A percentile compares a stretch with the other conserved stretches of the same genome.
These are phyloP conservation scores for Trichonephila inaurata DNA, from an alignment of 1,140 invertebrate genomes.

Conservation along the genomic window DNA sequence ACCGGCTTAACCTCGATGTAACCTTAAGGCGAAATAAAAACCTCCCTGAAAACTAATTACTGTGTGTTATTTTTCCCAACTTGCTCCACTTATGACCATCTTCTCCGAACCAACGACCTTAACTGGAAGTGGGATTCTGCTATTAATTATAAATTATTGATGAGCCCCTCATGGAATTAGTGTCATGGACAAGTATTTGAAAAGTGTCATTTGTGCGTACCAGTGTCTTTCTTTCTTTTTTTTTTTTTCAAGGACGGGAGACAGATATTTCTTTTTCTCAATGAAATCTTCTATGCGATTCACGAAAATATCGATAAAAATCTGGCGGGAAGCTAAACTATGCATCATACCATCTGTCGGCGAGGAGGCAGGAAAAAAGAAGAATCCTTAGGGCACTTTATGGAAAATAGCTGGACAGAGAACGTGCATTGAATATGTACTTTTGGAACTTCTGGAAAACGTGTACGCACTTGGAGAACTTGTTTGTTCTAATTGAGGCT, in stretches of 20 bases:
- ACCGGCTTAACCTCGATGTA: not conserved
- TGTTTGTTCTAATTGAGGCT: slow-evolving; percentile 3
- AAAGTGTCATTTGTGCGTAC: not conserved
- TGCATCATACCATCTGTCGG: not conserved
- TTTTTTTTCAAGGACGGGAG: not conserved
- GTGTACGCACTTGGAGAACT: not conserved
- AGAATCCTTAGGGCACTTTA: not conserved
- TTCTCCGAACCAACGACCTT: slow-evolving; percentile 9
- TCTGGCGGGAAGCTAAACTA: not conserved
- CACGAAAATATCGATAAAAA: slow-evolving; percentile 6
- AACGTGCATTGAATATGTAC: not conserved
- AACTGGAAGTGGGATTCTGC: slow-evolving; percentile 6
- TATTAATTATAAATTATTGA: slow-evolving; percentile 39
- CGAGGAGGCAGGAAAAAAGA: not conserved
- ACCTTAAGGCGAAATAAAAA: not conserved
- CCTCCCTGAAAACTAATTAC: slow-evolving; percentile 2
- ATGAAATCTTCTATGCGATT: slow-evolving; percentile 11
- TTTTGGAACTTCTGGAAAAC: not conserved
- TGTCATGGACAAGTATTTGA: slow-evolving; percentile 18
- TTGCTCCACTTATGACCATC: slow-evolving; percentile 21
- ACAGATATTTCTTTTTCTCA: not conserved
- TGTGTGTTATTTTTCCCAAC: not conserved
- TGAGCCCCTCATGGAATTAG: slow-evolving; percentile 8
- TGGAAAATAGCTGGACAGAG: not conserved
- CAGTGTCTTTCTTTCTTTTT: not conserved